phyloP scores from a whole-genome alignment of 1,140 invertebrate species.

The Pseudachorutes palmiensis region DNA sequence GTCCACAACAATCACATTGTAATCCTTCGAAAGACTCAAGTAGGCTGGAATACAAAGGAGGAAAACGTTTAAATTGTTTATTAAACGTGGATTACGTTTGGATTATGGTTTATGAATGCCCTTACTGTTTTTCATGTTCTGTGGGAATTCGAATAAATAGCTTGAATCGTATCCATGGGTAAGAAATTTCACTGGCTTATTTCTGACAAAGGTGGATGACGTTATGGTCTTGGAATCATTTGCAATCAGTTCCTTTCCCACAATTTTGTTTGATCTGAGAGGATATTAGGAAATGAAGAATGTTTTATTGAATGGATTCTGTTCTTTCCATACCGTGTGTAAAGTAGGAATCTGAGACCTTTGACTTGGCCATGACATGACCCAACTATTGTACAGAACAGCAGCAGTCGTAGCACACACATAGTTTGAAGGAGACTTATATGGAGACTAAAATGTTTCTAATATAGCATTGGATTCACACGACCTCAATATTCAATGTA shows the following conservation, averaged over 20 bases:
- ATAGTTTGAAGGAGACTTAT: too few relatives aligned
- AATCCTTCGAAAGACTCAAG: constrained; percentile 46
- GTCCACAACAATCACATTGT: constrained; percentile 36
- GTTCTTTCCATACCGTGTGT: constrained; percentile 19
- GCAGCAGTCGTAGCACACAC: too few relatives aligned
- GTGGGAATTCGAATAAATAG: not conserved
- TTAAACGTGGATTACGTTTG: constrained; percentile 16
- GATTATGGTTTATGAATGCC: not conserved
- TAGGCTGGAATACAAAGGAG: too few relatives aligned
- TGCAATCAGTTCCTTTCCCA: constrained; percentile 39
- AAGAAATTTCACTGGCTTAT: constrained; percentile 45
- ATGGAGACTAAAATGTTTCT: too few relatives aligned
- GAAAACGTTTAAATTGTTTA: constrained; percentile 15
- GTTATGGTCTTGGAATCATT: constrained; percentile 43
- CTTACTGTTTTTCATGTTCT: not conserved
- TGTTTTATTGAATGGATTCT: not conserved
- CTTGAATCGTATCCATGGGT: constrained; percentile 50
- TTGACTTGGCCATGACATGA: too few relatives aligned
- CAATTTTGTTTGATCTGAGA: not conserved
- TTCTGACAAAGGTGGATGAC: constrained; percentile 44
- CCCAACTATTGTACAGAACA: too few relatives aligned
- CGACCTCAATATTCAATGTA: too few relatives aligned
- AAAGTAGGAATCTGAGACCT: not conserved
- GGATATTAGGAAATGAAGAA: not conserved
- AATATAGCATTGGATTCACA: too few relatives aligned